Base-by-base conservation (phyloP, 2,113 vertebrate species). In the Clarias batrachus region DNA sequence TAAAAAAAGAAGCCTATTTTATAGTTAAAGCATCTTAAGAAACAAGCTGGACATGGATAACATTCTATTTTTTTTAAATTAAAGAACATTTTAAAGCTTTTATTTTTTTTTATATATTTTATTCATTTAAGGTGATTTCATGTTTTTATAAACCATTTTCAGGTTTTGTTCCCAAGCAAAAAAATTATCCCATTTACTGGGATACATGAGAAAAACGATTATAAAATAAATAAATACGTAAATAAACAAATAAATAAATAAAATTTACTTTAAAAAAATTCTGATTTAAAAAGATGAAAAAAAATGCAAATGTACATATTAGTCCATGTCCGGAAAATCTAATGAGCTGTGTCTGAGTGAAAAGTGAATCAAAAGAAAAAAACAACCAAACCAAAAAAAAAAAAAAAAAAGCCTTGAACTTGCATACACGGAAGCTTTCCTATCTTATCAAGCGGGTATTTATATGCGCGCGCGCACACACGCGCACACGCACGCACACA, bases 401-500 rank as follows among this genome's bases (percentile, higher is more conserved):
- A 8, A 8, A 70, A 33, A 37, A 68, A 14, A 13, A 70, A 23
- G 11, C 3, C 33, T 41, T 73, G 37, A 9, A 48, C 33, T 73
- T 33, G 70, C 2, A 30, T 0, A 73, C 70, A 73, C 33, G 17
- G 33, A 37, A 73, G 33, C 70, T 41, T 73, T 41, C 33, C 41
- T 71, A 71, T 41, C 70, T 41, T 41, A 70, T 70, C 56, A 37
- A 48, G 41, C 33, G 21, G n/a, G 23, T 54, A 78, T n/a, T 54
- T 56, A 59, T 52, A 82, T 33, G n/a, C 80, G 68, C 81, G 68
- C 81, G 65, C 80, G 52, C 80, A 65, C 80, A 65, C 80, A 81
- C 80, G 63, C 80, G 65, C 80, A 81, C 80, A 65, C 80, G 41
- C 80, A 63, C 80, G 52, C 79, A 63, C 56, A 81, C 79, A 19